phyloP scores from a whole-genome alignment of 2,113 vertebrate genomes.

The Zootoca vivipara region DNA sequence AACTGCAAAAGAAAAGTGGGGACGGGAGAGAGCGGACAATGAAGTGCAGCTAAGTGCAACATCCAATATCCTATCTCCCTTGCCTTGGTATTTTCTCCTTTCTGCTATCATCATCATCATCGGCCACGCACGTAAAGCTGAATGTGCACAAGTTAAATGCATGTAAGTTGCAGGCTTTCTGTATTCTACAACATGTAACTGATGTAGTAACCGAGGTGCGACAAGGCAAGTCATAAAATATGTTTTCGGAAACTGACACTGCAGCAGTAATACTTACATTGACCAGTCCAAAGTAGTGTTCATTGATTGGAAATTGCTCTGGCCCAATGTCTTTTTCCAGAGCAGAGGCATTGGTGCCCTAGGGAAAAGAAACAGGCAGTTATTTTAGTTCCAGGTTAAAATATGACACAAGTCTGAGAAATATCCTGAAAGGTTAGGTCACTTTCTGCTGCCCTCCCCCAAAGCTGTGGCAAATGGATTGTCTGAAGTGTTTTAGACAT shows the following conservation, averaged over 20 bases:
- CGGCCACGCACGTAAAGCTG: no score
- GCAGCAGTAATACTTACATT: constrained; percentile 85
- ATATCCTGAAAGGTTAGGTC: not conserved
- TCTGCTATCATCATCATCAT: no score
- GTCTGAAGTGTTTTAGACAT: not conserved
- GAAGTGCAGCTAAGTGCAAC: not conserved
- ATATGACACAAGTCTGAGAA: not conserved
- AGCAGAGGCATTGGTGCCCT: constrained; percentile 99
- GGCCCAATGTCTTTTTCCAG: constrained; percentile 99
- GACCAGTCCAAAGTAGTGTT: constrained; percentile 99
- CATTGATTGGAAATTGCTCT: constrained; percentile 99
- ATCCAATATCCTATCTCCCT: constrained; percentile 4
- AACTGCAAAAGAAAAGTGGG: constrained; percentile 81
- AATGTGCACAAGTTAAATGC: no score
- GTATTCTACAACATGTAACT: no score
- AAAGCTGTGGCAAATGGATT: not conserved
- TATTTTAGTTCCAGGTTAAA: constrained; percentile 5
- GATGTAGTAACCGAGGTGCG: no score
- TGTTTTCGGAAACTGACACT: not conserved
- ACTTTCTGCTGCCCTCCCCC: not conserved
- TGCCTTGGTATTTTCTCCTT: not conserved
- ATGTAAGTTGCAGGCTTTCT: no score
- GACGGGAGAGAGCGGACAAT: constrained; percentile 11
- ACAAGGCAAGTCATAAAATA: not conserved
- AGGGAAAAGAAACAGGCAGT: constrained; percentile 13